Percentiles rank a stretch among this genome's conserved stretches.
Conservation (phyloP, 2,888 invertebrate species). For the Lomographa bimaculata region DNA sequence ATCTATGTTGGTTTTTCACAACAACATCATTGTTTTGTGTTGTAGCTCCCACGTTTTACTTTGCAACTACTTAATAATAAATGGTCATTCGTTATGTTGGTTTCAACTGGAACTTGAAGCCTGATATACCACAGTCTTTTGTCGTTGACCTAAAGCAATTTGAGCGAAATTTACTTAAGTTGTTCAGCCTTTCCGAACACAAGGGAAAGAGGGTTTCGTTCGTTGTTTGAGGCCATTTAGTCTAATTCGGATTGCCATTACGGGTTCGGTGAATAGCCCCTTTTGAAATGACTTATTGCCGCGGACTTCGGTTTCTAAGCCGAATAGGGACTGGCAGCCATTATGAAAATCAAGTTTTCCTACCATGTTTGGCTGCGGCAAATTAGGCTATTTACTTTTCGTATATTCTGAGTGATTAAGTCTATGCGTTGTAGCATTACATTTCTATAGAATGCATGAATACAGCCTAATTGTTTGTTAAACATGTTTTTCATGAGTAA, state of each 20-base stretch:
- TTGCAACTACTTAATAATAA: constrained; percentile 6
- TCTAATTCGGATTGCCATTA: constrained; percentile 42
- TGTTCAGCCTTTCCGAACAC: constrained; percentile 40
- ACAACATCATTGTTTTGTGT: constrained; percentile 4
- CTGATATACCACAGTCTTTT: constrained; percentile 27
- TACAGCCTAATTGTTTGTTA: not conserved
- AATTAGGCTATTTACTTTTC: constrained; percentile 13
- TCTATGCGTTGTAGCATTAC: not conserved
- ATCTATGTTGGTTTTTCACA: constrained; percentile 1
- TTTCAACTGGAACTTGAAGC: constrained; percentile 21
- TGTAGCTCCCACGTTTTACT: constrained; percentile 4
- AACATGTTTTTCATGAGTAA: not conserved
- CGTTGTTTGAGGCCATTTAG: constrained; percentile 40
- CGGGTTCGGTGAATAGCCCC: constrained; percentile 30
- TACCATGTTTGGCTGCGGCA: constrained; percentile 21
- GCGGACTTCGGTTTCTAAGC: constrained; percentile 18
- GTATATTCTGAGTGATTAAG: constrained; percentile 2
- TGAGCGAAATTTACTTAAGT: constrained; percentile 42
- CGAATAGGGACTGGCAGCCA: constrained; percentile 10
- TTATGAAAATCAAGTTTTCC: constrained; percentile 20
- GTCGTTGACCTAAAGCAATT: constrained; percentile 35
- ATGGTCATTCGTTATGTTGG: constrained; percentile 6
- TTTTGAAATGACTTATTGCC: constrained; percentile 28
- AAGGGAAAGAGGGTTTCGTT: constrained; percentile 36
- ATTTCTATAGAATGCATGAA: not conserved